Base-by-base conservation (phyloP, 2,113 vertebrate species). In the Myiagra hebetior region DNA sequence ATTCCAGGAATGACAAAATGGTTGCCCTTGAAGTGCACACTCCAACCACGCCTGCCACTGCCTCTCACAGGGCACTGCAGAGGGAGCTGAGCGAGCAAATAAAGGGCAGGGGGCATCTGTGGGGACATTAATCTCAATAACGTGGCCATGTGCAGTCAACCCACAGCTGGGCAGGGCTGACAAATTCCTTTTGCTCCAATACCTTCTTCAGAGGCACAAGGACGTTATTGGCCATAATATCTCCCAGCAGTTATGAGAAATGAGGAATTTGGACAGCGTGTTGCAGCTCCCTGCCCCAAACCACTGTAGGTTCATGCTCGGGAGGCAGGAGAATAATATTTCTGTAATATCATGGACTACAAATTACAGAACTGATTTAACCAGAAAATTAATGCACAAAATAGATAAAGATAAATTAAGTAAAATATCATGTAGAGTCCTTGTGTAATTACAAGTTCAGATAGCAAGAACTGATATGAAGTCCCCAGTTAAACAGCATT, bases 361-460 rank as follows among this genome's bases (percentile, higher is more conserved):
- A 6, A 77, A 70, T 55, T 68, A 70, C 55, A 77, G 67, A 56
- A 50, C 3, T 74, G 39, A 47, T 39, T 77, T 88, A 56, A 76
- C 23, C 50, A 77, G 70, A 77, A 91, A 92, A 91, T 74, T 70
- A 70, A 81, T 50, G 57, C 8, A 77, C 33, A 44, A 77, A 87
- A 63, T 2, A 88, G 47, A 85, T 23, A 94, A 87, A 78, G 62
- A 73, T 70, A 60, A 72, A 74, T 56, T 67, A 87, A 69, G 23
- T n/a, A 37, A 15, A 50, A 10, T 83, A 65, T 80, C n/a, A 52
- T 27, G 39, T 28, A 46, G 41, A 74, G 70, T 33, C 31, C 55
- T 65, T 15, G 27, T 55, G 31, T 59, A 92, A 86, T 92, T 92
- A 78, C 56, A 79, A 75, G 64, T 75, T 89, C 56, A 64, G 85